Evolutionary conservation across 1,140 invertebrate species (phyloP).

Genomic region (Tetraneura akinire): DNA sequence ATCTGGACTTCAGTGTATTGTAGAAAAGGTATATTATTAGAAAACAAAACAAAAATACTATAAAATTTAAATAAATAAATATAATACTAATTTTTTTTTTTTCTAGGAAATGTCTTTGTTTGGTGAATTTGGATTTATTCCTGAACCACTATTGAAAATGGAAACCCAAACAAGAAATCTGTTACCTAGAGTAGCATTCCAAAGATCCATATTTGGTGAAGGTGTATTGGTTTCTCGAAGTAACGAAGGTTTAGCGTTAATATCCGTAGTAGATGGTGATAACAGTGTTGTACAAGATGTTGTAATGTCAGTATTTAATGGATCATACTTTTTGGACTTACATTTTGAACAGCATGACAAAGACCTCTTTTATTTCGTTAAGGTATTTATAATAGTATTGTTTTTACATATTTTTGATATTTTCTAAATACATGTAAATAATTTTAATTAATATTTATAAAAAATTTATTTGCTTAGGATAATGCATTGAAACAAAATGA

Average conservation of each 20-base stretch:
- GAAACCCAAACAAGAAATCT: conserved; percentile 79
- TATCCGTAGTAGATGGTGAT: conserved; percentile 81
- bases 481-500: conserved; percentile 83
- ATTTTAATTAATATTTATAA: too few relatives aligned
- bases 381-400: conserved; percentile 58
- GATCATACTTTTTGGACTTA: conserved; percentile 86
- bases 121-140: conserved; percentile 78
- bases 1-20: conserved; percentile 83
- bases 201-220: conserved; percentile 83
- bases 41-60: too few relatives aligned
- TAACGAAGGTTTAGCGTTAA: conserved; percentile 72
- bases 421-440: too few relatives aligned
- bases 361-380: conserved; percentile 94
- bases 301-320: conserved; percentile 90
- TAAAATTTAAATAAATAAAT: too few relatives aligned
- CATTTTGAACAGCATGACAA: conserved; percentile 89
- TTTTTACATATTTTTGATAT: too few relatives aligned
- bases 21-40: conserved; percentile 67
- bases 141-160: conserved; percentile 77
- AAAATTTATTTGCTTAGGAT: conserved; percentile 61
- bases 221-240: conserved; percentile 84
- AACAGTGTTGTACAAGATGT: conserved; percentile 88
- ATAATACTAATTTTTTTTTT: conserved; percentile 7
- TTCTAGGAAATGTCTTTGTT: conserved; percentile 74
- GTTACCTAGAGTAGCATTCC: conserved; percentile 77